Evolutionary conservation across 1,140 invertebrate species (phyloP), one percentile per base, ranked within the genome.

Genomic region (Calliphora vicina): DNA sequence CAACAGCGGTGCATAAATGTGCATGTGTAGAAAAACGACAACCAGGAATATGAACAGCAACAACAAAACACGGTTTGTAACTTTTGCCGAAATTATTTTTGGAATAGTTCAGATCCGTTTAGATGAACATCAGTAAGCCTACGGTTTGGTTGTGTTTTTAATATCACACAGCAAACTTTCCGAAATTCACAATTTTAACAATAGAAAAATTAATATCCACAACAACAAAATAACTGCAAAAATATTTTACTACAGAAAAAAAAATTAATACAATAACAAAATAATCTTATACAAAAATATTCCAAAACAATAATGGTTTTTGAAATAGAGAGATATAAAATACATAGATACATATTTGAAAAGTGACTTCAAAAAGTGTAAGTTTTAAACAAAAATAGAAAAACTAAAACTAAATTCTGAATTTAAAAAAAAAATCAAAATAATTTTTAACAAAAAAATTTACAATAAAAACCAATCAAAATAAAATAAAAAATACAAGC

Each of bases 101-200:
- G 85, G 85, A 87, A 90, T 89, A 88, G 87, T 89, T 88, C 86
- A 87, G 88, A 90, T 87, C 87, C 87, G 87, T 90, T 90, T 90
- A 90, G 88, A 90, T 90, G 88, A 90, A 90, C 87, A 90, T 88
- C 88, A 90, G 88, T 88, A 87, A 88, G 88, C 88, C 89, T 88
- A 88, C 87, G 87, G 85, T 89, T 89, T 90, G 88, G 88, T 89
- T 88, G 88, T 90, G 88, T 85, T 84, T 82, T 45, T 67, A 57
- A 17, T 57, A 57, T 1, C 20, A 67, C 57, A 20, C n/a, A 82
- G 73, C 84, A 26, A 57, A n/a, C n/a, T 23, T 76, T 43, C 71
- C 74, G 78, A 81, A 81, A 29, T 23, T 57, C 50, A 57, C 15
- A 57, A 23, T 67, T 23, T 23, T 67, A 67, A 25, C 5, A 67